Percentiles rank a stretch among this genome's conserved stretches.
These are phyloP conservation scores for Anticlea derivata DNA, from an alignment of 2,888 invertebrate genomes.

Conservation along the genomic window DNA sequence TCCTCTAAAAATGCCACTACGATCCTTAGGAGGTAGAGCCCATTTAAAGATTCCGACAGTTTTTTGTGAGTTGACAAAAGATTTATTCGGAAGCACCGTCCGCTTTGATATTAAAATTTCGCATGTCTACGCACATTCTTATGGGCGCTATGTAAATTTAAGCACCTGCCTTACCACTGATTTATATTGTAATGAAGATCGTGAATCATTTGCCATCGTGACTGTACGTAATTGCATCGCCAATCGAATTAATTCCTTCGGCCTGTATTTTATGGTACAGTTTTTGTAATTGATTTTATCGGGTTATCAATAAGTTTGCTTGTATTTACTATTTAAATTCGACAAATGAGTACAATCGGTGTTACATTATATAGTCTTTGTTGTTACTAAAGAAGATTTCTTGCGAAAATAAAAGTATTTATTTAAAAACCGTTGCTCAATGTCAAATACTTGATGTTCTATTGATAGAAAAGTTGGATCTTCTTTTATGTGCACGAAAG, in stretches of 20 bases:
- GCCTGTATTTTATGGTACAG: constrained; percentile 72
- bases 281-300: constrained; percentile 76
- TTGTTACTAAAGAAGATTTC: too few species aligned
- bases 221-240: constrained; percentile 78
- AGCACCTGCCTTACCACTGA: constrained; percentile 47
- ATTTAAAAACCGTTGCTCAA: too few species aligned
- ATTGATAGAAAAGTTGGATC: too few species aligned
- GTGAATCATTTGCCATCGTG: constrained; percentile 77
- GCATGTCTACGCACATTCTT: constrained; percentile 56
- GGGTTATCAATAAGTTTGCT: constrained; percentile 59
- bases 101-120: constrained; percentile 25
- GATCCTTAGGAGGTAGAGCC: too few species aligned
- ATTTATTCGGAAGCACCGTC: constrained; percentile 19
- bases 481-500: too few species aligned
- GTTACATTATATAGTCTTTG: too few species aligned
- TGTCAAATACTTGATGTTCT: too few species aligned
- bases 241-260: constrained; percentile 79
- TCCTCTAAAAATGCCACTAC: too few species aligned
- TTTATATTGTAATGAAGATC: constrained; percentile 67
- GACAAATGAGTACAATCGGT: neutral
- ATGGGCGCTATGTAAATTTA: constrained; percentile 66
- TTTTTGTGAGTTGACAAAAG: constrained; percentile 21
- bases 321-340: constrained; percentile 37
- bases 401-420: too few species aligned
- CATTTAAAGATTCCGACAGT: too few species aligned